A percentile compares a stretch with the other conserved stretches of the same genome.
These are phyloP conservation scores for Microtus richardsoni DNA, from an alignment of 2,113 vertebrate genomes.

Conservation along the genomic window DNA sequence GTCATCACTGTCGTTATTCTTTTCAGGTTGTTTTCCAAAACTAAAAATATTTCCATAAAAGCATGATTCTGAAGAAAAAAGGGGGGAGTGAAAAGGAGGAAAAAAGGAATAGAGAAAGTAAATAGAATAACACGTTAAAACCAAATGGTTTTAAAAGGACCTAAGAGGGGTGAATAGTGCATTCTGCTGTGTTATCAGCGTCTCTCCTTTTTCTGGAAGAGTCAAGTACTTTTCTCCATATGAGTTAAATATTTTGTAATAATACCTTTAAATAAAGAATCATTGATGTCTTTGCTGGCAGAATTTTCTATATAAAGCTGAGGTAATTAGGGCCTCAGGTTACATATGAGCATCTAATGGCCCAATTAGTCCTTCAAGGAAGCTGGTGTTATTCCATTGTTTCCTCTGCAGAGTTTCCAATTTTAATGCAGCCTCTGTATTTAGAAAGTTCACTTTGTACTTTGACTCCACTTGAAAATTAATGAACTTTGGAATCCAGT, in stretches of 20 bases:
- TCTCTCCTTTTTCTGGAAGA: neutral
- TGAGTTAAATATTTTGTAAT: constrained; percentile 68
- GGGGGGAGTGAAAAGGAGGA: accelerated
- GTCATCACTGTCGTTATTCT: neutral
- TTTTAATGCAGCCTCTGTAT: constrained; percentile 61
- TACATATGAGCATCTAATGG: constrained; percentile 65
- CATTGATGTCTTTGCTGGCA: constrained; percentile 40
- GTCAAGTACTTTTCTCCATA: constrained; percentile 39
- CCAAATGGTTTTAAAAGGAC: neutral
- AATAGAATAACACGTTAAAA: neutral
- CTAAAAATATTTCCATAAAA: neutral
- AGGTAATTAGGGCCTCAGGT: constrained; percentile 70
- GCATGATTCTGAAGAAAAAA: neutral
- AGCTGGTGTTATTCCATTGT: constrained; percentile 53
- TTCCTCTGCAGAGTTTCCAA: constrained; percentile 61
- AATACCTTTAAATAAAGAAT: constrained; percentile 67
- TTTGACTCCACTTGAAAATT: constrained; percentile 15
- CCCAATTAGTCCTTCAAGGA: constrained; percentile 72
- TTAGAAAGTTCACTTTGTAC: constrained; percentile 60
- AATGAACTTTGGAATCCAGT: neutral
- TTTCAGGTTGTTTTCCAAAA: neutral
- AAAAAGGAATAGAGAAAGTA: no score
- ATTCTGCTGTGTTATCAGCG: neutral
- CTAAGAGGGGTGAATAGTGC: neutral
- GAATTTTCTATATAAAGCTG: constrained; percentile 70